Base-by-base conservation (phyloP, 2,113 vertebrate genomes). In the Cottus gobio region DNA sequence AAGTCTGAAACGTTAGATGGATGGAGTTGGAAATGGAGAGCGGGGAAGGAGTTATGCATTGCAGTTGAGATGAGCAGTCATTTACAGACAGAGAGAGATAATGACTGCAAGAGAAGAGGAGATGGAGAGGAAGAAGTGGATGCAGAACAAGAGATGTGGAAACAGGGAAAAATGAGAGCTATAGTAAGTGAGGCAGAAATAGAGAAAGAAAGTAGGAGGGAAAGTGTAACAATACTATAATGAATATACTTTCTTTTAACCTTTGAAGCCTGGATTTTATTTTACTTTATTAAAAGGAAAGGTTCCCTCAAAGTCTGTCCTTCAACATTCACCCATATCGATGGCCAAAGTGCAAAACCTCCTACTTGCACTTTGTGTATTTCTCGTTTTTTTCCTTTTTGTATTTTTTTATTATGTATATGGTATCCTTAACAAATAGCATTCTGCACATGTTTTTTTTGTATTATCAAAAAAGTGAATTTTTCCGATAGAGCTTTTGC, bases 51-150 rank as follows among this genome's bases (percentile, higher is more conserved):
- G 46, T 31, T 26, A 74, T 24, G 71, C 39, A 71, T 60, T 22
- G 24, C 78, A 44, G 69, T n/a, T 30, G 61, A 80, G 65, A 79
- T 37, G 1, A 65, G 54, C 36, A 63, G 71, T 52, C 37, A 62
- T 64, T 76, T 24, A 78, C 39, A 76, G 56, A 58, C 46, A 69
- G 63, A 77, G 66, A 46, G 28, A 61, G 36, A 72, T 68, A 85
- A 70, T 75, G 77, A 64, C 31, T 39, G 54, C 71, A 71, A 60
- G 34, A 82, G 30, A 66, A 48, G 39, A 46, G 31, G 60, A 80
- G 54, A 71, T 42, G 44, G 36, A 64, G 56, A 76, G 69, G 60
- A 42, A 78, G 71, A 64, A 1, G 20, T 16, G 39, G 69, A 77
- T 31, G 34, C 15, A 60, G 42, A 82, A 73, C 34, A 37, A 68